phyloP scores from a whole-genome alignment of 2,888 invertebrate species.

The Macrosiphum euphorbiae region DNA sequence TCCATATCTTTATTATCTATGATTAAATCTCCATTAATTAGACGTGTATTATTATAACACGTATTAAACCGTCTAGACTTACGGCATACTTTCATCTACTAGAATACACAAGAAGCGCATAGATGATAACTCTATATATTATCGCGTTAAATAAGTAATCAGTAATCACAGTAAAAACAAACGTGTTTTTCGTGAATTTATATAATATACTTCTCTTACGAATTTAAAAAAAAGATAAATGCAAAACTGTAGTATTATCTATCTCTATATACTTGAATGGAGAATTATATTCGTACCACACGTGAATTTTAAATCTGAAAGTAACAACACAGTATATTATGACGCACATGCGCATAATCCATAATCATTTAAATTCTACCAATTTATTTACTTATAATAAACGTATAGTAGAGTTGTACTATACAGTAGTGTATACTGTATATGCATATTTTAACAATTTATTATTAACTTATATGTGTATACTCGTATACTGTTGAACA shows the following conservation, averaged over 20 bases:
- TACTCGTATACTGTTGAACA: neutral
- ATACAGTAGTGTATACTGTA: neutral
- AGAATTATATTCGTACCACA: neutral
- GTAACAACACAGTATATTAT: neutral
- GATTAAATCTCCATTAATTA: neutral
- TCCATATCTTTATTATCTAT: too few relatives aligned
- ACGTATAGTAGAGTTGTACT: neutral
- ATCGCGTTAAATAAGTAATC: neutral
- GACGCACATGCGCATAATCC: neutral
- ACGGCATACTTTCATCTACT: neutral
- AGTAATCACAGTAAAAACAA: neutral
- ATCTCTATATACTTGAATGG: neutral
- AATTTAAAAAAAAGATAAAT: neutral
- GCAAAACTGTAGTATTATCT: neutral
- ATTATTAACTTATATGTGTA: neutral
- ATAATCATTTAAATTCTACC: neutral
- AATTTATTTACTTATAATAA: neutral
- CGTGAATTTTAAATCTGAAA: neutral
- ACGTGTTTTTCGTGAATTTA: neutral
- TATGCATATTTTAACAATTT: neutral
- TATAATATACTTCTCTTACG: neutral
- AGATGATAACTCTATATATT: neutral
- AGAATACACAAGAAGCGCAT: neutral
- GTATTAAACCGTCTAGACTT: neutral
- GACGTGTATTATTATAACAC: neutral